Evolutionary conservation across 2,888 invertebrate species (phyloP).

Genomic region (Agrochola litura): DNA sequence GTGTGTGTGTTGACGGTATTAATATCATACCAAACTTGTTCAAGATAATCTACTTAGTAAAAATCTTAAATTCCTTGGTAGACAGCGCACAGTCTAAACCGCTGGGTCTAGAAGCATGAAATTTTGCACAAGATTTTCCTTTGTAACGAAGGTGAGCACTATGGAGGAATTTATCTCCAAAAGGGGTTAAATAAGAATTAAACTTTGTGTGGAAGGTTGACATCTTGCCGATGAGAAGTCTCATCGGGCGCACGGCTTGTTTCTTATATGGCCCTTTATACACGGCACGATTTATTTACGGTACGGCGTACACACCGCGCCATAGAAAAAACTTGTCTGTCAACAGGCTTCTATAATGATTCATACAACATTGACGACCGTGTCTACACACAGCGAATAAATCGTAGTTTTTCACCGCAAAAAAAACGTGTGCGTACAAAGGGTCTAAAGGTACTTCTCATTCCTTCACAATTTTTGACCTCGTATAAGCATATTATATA

Average conservation of each 20-base stretch:
- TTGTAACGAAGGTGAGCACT: neutral
- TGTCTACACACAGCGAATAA: too few relatives aligned
- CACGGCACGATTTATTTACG: too few relatives aligned
- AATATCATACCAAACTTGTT: neutral
- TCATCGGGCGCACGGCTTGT: neutral
- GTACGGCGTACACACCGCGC: too few relatives aligned
- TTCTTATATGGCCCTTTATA: neutral
- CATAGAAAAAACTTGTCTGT: too few relatives aligned
- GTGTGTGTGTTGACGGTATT: neutral
- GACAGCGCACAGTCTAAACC: neutral
- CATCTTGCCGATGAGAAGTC: neutral
- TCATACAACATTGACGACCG: too few relatives aligned
- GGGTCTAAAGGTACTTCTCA: neutral
- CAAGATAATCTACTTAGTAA: neutral
- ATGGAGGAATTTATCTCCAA: neutral
- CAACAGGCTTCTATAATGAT: too few relatives aligned
- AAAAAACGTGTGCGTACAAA: too few relatives aligned
- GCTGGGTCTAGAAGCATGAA: neutral
- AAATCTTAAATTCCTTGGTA: neutral
- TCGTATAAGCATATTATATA: neutral
- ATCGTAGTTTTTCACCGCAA: too few relatives aligned
- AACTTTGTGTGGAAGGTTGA: neutral
- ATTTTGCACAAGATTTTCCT: neutral
- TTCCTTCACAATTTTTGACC: too few relatives aligned
- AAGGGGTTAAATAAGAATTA: too few relatives aligned